Evolutionary conservation across 2,888 invertebrate species (phyloP), one percentile per base, ranked within the genome.

Genomic region (Cosmia trapezina): DNA sequence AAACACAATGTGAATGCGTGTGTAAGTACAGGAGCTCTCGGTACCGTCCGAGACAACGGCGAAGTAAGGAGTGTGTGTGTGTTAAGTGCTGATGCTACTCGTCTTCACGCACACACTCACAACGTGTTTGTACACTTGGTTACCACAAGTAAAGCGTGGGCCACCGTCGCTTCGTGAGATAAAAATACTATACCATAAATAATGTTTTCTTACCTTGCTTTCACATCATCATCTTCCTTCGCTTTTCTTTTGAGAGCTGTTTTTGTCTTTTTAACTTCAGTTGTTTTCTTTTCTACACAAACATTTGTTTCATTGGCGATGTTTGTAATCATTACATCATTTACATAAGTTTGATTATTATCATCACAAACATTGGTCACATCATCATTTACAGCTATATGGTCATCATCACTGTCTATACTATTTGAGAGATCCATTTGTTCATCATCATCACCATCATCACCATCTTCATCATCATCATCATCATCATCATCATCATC

Each of bases 161-260:
- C n/a, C n/a, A n/a, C n/a, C n/a, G n/a, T n/a, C 28, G 28, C 28
- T 28, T 28, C 28, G 28, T 28, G 37, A 37, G 37, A 37, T 37
- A 37, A 37, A 4, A 37, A 4, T 37, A 37, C 6, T 37, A 37
- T 37, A 37, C 4, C 4, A 37, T 0, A 37, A 4, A 5, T 33
- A 37, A 37, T 37, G 37, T 37, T 37, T 7, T 4, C 64, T 49
- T 73, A 74, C 74, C 72, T 74, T 0, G 28, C 47, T 22, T 78
- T 74, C 0, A 49, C 14, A 2, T 41, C 60, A n/a, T 37, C 53
- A 4, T 33, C 17, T 2, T 4, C 33, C n/a, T 51, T 76, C 0
- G 22, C 0, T 9, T 47, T 75, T 8, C 28, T 22, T 45, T 57
- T 76, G 0, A 22, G 43, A 33, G 17, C 8, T 3, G 4, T 0